phyloP scores from a whole-genome alignment of 2,113 vertebrate species.

The Oreochromis spilurus region DNA sequence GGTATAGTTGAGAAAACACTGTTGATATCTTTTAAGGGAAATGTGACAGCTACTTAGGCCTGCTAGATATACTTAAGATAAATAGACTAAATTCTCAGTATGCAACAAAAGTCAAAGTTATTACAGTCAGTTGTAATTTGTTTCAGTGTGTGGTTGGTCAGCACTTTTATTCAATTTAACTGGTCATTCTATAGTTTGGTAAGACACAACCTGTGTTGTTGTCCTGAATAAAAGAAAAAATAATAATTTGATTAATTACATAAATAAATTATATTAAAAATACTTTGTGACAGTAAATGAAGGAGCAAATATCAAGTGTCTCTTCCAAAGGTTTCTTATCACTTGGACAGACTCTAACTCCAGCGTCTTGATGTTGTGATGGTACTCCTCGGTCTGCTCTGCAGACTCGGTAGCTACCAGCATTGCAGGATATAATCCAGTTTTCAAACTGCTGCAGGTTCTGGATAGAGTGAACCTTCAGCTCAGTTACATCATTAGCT shows the following conservation, averaged over 20 bases:
- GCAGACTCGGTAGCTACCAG: background rate
- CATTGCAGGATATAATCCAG: background rate
- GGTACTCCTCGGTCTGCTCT: background rate
- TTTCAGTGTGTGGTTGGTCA: conserved; percentile 9
- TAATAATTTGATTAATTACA: background rate
- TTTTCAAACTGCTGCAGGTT: background rate
- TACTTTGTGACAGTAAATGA: background rate
- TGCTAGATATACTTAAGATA: background rate
- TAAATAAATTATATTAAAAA: background rate
- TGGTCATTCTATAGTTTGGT: background rate
- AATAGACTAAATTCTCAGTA: fast-evolving
- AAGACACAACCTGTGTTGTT: background rate
- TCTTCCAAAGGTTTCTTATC: background rate
- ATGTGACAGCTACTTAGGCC: background rate
- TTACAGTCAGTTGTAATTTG: background rate
- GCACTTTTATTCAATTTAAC: background rate
- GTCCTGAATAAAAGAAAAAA: background rate
- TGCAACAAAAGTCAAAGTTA: background rate
- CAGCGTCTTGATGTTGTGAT: background rate
- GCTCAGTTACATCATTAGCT: background rate
- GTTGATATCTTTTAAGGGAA: background rate
- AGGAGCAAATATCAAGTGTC: background rate
- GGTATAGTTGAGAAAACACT: background rate
- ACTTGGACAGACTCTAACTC: background rate
- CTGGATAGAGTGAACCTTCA: background rate